Base-by-base conservation (phyloP, 1,140 invertebrate genomes). In the Trachymyrmex cornetzi region DNA sequence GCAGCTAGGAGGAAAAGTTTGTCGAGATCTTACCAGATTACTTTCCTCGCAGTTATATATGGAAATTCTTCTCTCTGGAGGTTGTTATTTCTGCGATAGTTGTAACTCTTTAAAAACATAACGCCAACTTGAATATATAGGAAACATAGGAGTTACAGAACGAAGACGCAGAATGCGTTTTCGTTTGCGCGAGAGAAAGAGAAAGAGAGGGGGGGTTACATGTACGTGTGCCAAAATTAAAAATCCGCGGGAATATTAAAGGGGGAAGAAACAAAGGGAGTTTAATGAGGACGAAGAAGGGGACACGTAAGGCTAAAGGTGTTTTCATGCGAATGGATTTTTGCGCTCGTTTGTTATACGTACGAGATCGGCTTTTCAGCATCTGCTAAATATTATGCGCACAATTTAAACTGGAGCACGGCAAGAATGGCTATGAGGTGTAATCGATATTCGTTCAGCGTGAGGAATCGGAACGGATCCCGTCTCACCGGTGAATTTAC, bases 211-310 rank as follows among this genome's bases (percentile, higher is more conserved):
- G 53, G 27, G 19, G 11, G 11, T 34, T 19, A 11, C 38, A 53
- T n/a, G 11, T 59, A 75, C 67, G 30, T 69, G 55, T 74, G 22
- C 64, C 44, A 69, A 82, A 87, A 87, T 44, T 71, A 67, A 88
- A 87, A 88, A 75, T 24, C n/a, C 30, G 34, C 63, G 12, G 24
- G 69, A 69, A 87, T 86, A n/a, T n/a, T n/a, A 87, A 88, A 87
- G 69, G 69, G 71, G 44, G 50, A 75, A 69, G 72, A 84, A 69
- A 88, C 77, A 88, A 88, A 87, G 77, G 85, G 67, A 75, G 79
- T 88, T 67, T 87, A 88, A 88, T 80, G 77, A 87, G 66, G 79
- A 82, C 72, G 79, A 88, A 87, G 69, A 81, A 81, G 79, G 48
- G 66, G 30, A 72, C 19, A 44, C 9, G 50, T 81, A 81, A 81